A percentile compares a stretch with the other conserved stretches of the same genome.
Evolutionary conservation across 1,140 invertebrate genomes (phyloP).

Genomic region (Drosophila kurseongensis): DNA sequence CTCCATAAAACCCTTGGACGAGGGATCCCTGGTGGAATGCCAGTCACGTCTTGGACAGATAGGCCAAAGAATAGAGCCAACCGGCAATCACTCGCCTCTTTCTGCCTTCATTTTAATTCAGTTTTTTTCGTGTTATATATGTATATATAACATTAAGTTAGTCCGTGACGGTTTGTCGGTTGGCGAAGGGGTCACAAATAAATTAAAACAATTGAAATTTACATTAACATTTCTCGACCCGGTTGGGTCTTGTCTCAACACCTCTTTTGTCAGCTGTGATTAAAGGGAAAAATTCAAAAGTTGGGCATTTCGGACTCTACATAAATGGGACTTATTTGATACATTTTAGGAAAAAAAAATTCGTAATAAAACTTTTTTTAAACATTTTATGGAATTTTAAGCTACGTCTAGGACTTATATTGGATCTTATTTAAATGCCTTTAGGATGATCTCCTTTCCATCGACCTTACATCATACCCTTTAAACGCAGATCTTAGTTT

Average conservation of each 20-base stretch:
- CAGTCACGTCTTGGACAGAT: slow-evolving; percentile 61
- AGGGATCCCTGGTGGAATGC: slow-evolving; percentile 43
- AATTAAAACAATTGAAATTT: slow-evolving; percentile 67
- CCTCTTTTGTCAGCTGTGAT: slow-evolving; percentile 23
- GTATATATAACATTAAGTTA: slow-evolving; percentile 35
- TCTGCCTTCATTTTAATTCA: slow-evolving; percentile 38
- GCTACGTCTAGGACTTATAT: no score
- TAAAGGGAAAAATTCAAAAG: neutral
- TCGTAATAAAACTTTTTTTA: no score
- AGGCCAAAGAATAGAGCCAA: slow-evolving; percentile 51
- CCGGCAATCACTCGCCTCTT: slow-evolving; percentile 33
- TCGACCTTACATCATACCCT: neutral
- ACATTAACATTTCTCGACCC: slow-evolving; percentile 49
- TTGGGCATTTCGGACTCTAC: neutral
- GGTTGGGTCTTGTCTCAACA: slow-evolving; percentile 12
- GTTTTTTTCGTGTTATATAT: slow-evolving; percentile 33
- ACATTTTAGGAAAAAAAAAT: neutral
- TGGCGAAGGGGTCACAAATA: slow-evolving; percentile 43
- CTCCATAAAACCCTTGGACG: slow-evolving; percentile 2
- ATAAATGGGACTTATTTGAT: neutral
- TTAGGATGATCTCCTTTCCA: neutral
- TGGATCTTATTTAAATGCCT: no score
- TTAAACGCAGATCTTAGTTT: neutral
- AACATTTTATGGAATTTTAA: no score
- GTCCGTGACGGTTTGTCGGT: slow-evolving; percentile 33